phyloP scores from a whole-genome alignment of 2,113 vertebrate species.

The Camelus bactrianus region DNA sequence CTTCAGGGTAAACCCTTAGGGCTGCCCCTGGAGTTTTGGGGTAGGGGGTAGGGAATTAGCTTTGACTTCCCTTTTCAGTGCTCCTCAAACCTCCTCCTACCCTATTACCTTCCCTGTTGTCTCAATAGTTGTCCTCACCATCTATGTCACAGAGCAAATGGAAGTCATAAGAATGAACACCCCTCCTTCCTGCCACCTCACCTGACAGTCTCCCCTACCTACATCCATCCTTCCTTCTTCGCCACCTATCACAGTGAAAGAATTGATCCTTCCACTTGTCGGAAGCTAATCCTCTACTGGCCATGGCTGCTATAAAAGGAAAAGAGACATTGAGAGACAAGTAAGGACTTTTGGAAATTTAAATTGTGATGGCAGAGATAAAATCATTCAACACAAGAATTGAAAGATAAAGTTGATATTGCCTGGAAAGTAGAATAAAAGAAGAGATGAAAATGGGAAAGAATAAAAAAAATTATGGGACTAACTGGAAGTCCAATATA shows the following conservation, averaged over 20 bases:
- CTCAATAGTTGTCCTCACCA: neutral
- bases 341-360: neutral
- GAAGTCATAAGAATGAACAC: neutral
- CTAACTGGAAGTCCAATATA: neutral
- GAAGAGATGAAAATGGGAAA: neutral
- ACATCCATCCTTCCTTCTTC: neutral
- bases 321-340: neutral
- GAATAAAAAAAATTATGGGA: neutral
- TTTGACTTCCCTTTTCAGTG: neutral
- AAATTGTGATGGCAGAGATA: neutral
- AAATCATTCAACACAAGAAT: neutral
- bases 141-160: neutral
- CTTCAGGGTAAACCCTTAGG: neutral
- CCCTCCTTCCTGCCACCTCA: neutral
- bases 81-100: neutral
- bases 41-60: neutral
- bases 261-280: neutral
- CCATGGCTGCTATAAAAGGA: neutral
- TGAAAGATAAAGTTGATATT: neutral
- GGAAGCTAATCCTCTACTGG: neutral
- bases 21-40: neutral
- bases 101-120: neutral
- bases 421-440: neutral
- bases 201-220: neutral
- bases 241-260: neutral